A percentile compares a stretch with the other conserved stretches of the same genome.
Conservation (phyloP, 2,888 invertebrate genomes). For the Megaustenia siamemsis region DNA sequence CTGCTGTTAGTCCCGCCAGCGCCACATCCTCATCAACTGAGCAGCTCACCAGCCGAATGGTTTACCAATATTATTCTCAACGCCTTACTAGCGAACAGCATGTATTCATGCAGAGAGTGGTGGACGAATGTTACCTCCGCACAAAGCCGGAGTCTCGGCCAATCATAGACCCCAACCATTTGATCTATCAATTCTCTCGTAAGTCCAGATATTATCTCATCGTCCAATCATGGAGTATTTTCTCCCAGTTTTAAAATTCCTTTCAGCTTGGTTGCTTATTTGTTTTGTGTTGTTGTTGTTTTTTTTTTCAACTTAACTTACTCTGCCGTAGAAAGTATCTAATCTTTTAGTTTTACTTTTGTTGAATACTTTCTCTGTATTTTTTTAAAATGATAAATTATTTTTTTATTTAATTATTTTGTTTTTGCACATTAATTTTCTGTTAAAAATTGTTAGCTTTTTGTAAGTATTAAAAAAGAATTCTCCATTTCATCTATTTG, state of each 20-base stretch:
- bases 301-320: too few species aligned
- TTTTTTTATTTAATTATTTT: too few species aligned
- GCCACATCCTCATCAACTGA: conserved; percentile 56
- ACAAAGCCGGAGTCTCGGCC: conserved; percentile 69
- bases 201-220: conserved; percentile 61
- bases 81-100: conserved; percentile 74
- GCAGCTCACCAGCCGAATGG: conserved; percentile 75
- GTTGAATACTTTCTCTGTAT: too few species aligned
- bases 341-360: too few species aligned
- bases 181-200: conserved; percentile 77
- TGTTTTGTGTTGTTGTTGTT: too few species aligned
- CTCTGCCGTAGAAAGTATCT: too few species aligned
- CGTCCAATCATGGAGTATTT: not conserved
- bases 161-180: conserved; percentile 71
- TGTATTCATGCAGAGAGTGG: conserved; percentile 74
- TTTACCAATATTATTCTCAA: conserved; percentile 76
- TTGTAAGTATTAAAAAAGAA: too few species aligned
- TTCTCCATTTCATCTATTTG: too few species aligned
- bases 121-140: conserved; percentile 72
- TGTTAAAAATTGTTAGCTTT: too few species aligned
- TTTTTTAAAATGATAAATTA: too few species aligned
- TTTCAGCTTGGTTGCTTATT: conserved; percentile 13
- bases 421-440: too few species aligned
- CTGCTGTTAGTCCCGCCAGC: conserved; percentile 37
- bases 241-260: not conserved